Evolutionary conservation across 2,113 vertebrate genomes (phyloP), one percentile per base, ranked within the genome.

Genomic region (Myotis davidii): DNA sequence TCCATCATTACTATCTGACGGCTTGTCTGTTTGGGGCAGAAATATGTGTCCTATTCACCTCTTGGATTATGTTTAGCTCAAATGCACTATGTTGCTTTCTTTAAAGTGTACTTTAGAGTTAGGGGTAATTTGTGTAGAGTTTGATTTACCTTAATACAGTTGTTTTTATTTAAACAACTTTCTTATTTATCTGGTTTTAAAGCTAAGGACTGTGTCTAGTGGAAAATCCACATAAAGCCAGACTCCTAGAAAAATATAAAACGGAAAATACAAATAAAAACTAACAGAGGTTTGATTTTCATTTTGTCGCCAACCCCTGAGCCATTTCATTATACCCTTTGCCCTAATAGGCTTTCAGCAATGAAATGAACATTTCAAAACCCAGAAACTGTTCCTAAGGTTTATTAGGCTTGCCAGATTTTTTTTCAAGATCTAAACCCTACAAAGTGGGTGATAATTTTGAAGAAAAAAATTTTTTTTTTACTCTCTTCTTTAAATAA

Each of bases 311-410:
- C 39, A 64, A 64, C 1, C 34, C 69, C 20, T 78, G 25, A 10
- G 18, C 9, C 52, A 56, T 23, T 83, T 65, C 37, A 52, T 81
- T 92, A 88, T 14, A 72, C 8, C 50, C 27, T 82, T 79, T 89
- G 9, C 6, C 65, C 42, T 61, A 77, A 48, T 29, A 79, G 77
- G 2, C 11, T 90, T 94, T 52, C 32, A 82, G 42, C 13, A 94
- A 94, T 52, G 21, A 91, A 91, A 92, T 72, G 34, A 61, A 42
- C 81, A 88, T 95, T 96, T 92, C 45, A 90, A 94, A 93, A 48
- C 42, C 42, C 12, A 65, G 27, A 50, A 94, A 18, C 7, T 25
- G 16, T 29, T 73, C 56, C 32, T 81, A 84, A 5, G 52, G 20
- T 67, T 93, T 59, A 74, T 20, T 13, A 70, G 17, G 21, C 64